Conservation (phyloP, 2,113 vertebrate genomes). For the Rattus rattus region DNA sequence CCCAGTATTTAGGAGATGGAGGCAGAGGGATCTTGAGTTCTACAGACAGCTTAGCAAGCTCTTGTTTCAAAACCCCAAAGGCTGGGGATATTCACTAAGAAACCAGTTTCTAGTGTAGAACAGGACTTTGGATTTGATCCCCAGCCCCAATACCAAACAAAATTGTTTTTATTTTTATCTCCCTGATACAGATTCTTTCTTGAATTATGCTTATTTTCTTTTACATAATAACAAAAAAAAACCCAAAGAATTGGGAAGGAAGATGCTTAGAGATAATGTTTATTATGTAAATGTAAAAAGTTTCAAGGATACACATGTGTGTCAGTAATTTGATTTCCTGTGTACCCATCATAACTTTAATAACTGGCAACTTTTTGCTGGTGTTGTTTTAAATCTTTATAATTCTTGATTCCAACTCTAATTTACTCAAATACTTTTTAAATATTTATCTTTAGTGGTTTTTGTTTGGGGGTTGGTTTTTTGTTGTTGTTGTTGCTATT, state of each 20-base stretch:
- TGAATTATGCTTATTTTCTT: slow-evolving; percentile 17
- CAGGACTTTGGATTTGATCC: neutral
- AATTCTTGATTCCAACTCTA: neutral
- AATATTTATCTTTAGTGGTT: neutral
- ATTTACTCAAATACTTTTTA: neutral
- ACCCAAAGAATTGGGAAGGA: neutral
- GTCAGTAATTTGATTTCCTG: neutral
- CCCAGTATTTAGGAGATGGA: neutral
- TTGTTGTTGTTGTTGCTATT: neutral
- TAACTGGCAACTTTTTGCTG: neutral
- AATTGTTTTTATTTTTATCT: neutral
- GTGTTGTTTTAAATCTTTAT: neutral
- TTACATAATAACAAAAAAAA: slow-evolving; percentile 46
- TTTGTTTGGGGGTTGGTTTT: neutral
- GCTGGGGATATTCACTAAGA: neutral
- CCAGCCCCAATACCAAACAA: neutral
- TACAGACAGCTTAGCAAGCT: neutral
- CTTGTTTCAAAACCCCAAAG: neutral
- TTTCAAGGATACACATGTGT: neutral
- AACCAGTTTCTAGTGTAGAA: neutral
- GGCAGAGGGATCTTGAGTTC: neutral
- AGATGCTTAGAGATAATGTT: slow-evolving; percentile 14
- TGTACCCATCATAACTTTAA: neutral
- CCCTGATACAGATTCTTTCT: slow-evolving; percentile 41
- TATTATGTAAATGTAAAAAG: slow-evolving; percentile 21